Percentiles rank a stretch among this genome's conserved stretches.
Evolutionary conservation across 2,888 invertebrate species (phyloP).

Genomic region (Tenthredo amoena): DNA sequence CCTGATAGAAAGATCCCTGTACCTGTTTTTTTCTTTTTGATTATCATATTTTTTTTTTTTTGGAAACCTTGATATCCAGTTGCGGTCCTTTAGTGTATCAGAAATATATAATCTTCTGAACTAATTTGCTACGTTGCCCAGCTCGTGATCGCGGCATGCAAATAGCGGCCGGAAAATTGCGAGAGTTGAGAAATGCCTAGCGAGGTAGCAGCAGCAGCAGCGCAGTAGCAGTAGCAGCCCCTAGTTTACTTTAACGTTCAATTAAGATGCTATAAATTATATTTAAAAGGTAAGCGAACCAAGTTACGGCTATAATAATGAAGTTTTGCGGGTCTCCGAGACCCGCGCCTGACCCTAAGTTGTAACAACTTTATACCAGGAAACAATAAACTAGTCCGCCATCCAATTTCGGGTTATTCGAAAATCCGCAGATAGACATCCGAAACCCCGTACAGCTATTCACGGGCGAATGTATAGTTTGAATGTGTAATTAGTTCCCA

Average conservation of each 20-base stretch:
- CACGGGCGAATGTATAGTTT: not conserved
- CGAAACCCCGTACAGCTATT: not conserved
- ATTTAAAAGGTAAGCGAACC: conserved; percentile 32
- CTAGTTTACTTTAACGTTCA: conserved; percentile 45
- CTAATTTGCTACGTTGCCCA: conserved; percentile 14
- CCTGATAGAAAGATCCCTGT: not conserved
- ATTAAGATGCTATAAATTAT: conserved; percentile 46
- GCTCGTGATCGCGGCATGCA: not conserved
- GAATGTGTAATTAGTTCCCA: conserved; percentile 1
- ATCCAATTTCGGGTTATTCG: conserved; percentile 26
- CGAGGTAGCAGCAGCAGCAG: not conserved
- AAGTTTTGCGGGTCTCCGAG: conserved; percentile 27
- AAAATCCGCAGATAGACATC: not conserved
- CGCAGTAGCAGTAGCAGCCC: not conserved
- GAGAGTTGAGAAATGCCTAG: conserved; percentile 1
- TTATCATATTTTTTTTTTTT: not conserved
- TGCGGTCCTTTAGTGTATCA: not conserved
- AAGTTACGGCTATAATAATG: conserved; percentile 41
- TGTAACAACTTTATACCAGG: conserved; percentile 24
- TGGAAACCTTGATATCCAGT: not conserved
- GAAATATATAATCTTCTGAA: conserved; percentile 9
- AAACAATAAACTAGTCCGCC: conserved; percentile 27
- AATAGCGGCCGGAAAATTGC: conserved; percentile 17
- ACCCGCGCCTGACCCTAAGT: conserved; percentile 10
- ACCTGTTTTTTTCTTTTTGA: not conserved